phyloP scores from a whole-genome alignment of 2,113 vertebrate genomes.

The Phaethornis superciliosus region DNA sequence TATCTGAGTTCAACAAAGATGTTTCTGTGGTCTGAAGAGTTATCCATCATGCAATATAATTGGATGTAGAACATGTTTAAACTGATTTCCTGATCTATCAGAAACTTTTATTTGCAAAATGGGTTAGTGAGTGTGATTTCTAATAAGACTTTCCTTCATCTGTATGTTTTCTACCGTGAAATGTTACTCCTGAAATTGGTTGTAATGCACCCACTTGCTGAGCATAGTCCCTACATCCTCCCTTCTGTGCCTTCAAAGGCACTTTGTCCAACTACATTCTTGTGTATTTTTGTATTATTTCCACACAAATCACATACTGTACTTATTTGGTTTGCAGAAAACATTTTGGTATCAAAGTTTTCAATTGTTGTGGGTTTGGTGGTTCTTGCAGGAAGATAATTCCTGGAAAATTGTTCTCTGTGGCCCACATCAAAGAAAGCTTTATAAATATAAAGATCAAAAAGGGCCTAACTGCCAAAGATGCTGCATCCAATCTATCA shows the following conservation, averaged over 20 bases:
- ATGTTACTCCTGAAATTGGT: accelerated
- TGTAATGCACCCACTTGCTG: too few relatives aligned
- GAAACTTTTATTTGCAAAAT: background rate
- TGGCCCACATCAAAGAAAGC: background rate
- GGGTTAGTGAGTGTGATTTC: background rate
- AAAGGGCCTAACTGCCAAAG: background rate
- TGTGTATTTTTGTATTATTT: background rate
- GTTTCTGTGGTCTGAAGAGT: background rate
- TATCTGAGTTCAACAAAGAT: background rate
- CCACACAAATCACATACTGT: background rate
- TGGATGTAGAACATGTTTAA: background rate
- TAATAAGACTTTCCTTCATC: background rate
- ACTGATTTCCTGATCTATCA: background rate
- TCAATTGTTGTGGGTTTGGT: background rate
- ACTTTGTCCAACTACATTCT: background rate
- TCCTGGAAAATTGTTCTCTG: background rate
- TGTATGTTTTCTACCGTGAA: background rate
- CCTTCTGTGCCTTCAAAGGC: background rate
- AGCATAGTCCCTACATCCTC: background rate
- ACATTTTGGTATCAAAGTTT: background rate
- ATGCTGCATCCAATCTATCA: background rate
- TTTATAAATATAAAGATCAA: background rate
- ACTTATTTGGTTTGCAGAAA: background rate
- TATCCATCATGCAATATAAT: background rate
- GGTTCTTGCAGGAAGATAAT: background rate